A percentile compares a stretch with the other conserved stretches of the same genome.
These are phyloP conservation scores for Chauna torquata DNA, from an alignment of 2,113 vertebrate genomes.

Conservation along the genomic window DNA sequence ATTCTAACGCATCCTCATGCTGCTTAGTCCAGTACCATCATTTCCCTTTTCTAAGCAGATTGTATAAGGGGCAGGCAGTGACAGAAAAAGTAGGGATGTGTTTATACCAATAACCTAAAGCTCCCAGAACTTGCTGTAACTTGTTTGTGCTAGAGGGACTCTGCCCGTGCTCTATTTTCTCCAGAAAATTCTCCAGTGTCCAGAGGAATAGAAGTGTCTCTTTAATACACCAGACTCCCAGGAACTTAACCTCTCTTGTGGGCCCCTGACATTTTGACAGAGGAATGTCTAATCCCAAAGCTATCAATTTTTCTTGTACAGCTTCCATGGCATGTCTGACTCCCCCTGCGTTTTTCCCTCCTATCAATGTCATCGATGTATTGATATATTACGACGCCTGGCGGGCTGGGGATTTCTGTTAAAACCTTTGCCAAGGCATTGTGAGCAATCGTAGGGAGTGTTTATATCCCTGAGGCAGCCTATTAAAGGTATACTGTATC, in stretches of 20 bases:
- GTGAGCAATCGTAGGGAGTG: background rate
- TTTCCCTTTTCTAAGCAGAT: too few relatives aligned
- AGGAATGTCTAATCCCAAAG: background rate
- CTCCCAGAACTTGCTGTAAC: too few relatives aligned
- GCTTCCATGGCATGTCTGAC: background rate
- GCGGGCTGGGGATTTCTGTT: background rate
- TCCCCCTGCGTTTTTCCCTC: background rate
- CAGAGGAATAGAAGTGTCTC: too few relatives aligned
- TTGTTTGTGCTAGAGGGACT: too few relatives aligned
- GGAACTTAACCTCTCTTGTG: background rate
- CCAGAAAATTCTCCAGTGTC: too few relatives aligned
- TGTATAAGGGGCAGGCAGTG: too few relatives aligned
- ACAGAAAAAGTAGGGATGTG: too few relatives aligned
- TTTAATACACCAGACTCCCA: too few relatives aligned
- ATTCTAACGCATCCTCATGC: too few relatives aligned
- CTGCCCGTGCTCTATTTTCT: too few relatives aligned
- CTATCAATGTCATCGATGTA: background rate
- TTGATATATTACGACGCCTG: background rate
- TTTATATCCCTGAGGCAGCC: background rate
- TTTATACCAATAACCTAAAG: too few relatives aligned
- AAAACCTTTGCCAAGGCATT: background rate
- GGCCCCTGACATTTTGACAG: background rate
- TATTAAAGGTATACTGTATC: background rate
- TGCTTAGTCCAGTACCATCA: too few relatives aligned
- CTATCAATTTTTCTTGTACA: background rate